Percentiles rank a stretch among this genome's conserved stretches.
Conservation (phyloP, 2,113 vertebrate species). For the Psittacara wagleri region DNA sequence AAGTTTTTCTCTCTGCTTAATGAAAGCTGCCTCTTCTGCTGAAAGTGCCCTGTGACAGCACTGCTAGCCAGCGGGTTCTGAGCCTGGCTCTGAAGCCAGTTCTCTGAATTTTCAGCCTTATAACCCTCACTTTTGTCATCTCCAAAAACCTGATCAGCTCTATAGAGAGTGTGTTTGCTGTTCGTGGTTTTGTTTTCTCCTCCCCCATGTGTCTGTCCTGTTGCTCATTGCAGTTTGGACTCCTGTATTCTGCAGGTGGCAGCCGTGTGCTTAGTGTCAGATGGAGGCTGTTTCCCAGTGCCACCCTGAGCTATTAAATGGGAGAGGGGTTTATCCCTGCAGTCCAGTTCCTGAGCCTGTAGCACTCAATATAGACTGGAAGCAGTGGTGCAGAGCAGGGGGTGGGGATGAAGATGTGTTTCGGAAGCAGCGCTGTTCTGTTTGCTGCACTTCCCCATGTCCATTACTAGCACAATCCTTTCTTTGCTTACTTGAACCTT, state of each 20-base stretch:
- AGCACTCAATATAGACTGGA: not conserved
- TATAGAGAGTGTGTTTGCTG: accelerated
- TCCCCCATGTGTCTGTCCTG: accelerated
- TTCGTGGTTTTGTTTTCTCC: not conserved
- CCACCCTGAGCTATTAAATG: not conserved
- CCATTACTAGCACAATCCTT: not conserved
- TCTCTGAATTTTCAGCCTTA: not conserved
- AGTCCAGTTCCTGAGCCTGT: not conserved
- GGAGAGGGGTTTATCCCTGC: not conserved
- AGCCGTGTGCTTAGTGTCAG: accelerated
- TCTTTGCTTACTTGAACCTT: not conserved
- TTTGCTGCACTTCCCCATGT: not conserved
- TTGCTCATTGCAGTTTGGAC: accelerated
- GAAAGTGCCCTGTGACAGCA: accelerated
- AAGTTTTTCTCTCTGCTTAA: accelerated
- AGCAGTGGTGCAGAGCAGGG: not conserved
- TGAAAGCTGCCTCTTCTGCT: not conserved
- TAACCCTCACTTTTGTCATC: not conserved
- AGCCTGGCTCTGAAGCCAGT: not conserved
- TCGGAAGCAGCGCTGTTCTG: accelerated
- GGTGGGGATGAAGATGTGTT: accelerated
- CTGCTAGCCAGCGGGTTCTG: accelerated
- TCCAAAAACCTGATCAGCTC: accelerated
- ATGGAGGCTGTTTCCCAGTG: accelerated
- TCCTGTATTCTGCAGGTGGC: not conserved